Percentiles rank a stretch among this genome's conserved stretches.
These are phyloP conservation scores for Zele albiditarsus DNA, from an alignment of 2,888 invertebrate genomes.

Conservation along the genomic window DNA sequence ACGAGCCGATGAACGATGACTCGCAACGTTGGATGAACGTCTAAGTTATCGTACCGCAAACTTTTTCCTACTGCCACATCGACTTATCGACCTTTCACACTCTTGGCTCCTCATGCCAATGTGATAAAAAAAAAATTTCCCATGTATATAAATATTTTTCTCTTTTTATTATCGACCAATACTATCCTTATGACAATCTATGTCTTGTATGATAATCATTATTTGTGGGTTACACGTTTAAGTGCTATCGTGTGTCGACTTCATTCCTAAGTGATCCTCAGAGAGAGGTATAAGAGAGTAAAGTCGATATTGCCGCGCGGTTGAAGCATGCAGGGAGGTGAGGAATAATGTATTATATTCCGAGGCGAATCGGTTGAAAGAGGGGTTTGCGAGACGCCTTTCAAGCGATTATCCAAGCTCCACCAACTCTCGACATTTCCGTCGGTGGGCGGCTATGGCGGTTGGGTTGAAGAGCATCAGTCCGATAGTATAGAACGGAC, in stretches of 20 bases:
- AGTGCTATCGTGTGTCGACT: constrained; percentile 20
- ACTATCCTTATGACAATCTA: constrained; percentile 4
- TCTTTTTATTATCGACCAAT: background rate
- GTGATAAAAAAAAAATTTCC: background rate
- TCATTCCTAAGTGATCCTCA: constrained; percentile 14
- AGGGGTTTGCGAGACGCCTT: background rate
- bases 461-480: background rate
- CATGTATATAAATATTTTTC: constrained; percentile 16
- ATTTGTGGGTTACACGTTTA: constrained; percentile 5
- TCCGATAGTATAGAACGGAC: background rate
- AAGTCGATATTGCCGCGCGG: constrained; percentile 20
- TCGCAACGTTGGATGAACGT: constrained; percentile 36
- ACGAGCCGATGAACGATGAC: constrained; percentile 38
- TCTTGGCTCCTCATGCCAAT: constrained; percentile 4
- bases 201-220: constrained; percentile 17
- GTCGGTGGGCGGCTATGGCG: background rate
- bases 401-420: constrained; percentile 25
- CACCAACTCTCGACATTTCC: constrained; percentile 15
- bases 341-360: constrained; percentile 32
- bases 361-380: background rate
- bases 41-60: constrained; percentile 41
- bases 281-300: background rate
- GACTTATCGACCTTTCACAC: constrained; percentile 34
- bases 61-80: constrained; percentile 25
- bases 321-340: constrained; percentile 6